These are phyloP conservation scores for Acanthurus lineatus DNA, from an alignment of 2,797 vertebrate species.

Conservation along the genomic window DNA sequence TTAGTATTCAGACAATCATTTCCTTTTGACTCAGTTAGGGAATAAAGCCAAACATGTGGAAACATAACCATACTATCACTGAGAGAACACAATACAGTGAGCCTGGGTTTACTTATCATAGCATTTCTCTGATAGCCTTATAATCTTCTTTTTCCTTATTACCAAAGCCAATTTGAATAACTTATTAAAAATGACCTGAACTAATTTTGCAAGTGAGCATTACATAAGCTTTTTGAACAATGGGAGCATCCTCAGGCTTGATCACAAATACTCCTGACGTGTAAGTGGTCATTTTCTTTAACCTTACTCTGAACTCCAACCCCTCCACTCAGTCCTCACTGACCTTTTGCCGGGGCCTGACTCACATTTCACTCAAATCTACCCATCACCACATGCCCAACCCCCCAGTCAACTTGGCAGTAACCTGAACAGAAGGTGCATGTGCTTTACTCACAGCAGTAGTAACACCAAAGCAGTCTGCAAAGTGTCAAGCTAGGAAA, in stretches of 20 bases:
- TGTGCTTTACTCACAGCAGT: conserved; percentile 21
- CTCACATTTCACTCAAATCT: conserved; percentile 81
- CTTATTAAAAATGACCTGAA: conserved; percentile 32
- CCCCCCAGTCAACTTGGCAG: conserved; percentile 39
- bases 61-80: conserved; percentile 4
- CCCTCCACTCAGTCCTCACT: conserved; percentile 53
- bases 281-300: conserved; percentile 43
- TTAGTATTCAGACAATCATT: background rate
- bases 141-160: conserved; percentile 24
- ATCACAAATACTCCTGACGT: conserved; percentile 28
- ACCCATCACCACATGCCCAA: conserved; percentile 50
- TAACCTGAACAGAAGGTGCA: conserved; percentile 52
- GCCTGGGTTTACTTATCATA: conserved; percentile 2
- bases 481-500: conserved; percentile 25
- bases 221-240: conserved; percentile 42
- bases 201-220: conserved; percentile 51
- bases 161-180: conserved; percentile 27
- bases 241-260: conserved; percentile 6
- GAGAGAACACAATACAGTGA: conserved; percentile 24
- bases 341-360: conserved; percentile 59
- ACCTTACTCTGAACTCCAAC: conserved; percentile 79
- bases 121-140: background rate
- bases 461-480: conserved; percentile 10
- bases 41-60: conserved; percentile 18
- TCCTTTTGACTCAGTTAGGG: background rate